Conservation (phyloP, 2,888 invertebrate species). For the Zelleria hepariella region DNA sequence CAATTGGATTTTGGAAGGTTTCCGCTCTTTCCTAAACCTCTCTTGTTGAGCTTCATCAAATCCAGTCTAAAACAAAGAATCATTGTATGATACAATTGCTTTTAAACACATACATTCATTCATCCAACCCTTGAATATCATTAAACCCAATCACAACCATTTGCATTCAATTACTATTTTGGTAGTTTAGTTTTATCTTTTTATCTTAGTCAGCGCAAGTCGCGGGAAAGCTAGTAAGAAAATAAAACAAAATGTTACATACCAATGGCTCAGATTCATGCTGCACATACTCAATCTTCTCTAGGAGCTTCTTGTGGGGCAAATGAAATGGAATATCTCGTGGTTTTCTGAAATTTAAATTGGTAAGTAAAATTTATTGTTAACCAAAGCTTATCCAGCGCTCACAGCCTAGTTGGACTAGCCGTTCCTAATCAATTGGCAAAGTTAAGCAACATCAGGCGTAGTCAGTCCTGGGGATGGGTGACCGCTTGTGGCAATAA, state of each 20-base stretch:
- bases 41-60: conserved; percentile 60
- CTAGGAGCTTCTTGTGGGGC: conserved; percentile 74
- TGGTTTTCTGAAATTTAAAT: conserved; percentile 30
- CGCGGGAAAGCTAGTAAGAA: neutral
- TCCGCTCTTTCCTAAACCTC: conserved; percentile 42
- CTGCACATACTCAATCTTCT: conserved; percentile 73
- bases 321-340: conserved; percentile 70
- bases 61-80: conserved; percentile 55
- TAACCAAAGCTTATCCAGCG: no score
- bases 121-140: no score
- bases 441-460: no score
- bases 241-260: conserved; percentile 18
- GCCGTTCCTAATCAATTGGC: no score
- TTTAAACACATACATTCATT: no score
- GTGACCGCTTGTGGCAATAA: no score
- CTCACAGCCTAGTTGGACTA: no score
- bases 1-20: conserved; percentile 27
- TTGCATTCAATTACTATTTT: no score
- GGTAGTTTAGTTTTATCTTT: neutral
- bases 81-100: no score
- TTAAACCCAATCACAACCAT: neutral
- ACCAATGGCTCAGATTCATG: conserved; percentile 74
- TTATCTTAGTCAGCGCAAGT: neutral
- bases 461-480: no score
- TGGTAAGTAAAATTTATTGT: neutral